These are phyloP conservation scores for Fragum whitleyi DNA, from an alignment of 2,888 invertebrate species.

Conservation along the genomic window DNA sequence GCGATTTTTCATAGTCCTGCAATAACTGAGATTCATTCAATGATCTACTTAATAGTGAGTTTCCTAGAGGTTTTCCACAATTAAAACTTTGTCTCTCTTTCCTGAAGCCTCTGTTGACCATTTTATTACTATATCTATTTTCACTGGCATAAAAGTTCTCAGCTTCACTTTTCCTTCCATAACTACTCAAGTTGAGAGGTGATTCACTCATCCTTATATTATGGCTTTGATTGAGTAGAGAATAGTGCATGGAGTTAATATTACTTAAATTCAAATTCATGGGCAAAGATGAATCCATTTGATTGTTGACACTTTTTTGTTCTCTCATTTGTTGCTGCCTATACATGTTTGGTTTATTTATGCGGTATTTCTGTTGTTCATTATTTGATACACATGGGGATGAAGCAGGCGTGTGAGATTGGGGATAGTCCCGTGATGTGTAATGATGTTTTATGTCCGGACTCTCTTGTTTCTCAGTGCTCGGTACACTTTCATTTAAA, in stretches of 20 bases:
- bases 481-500: constrained; percentile 2
- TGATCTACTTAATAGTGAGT: constrained; percentile 17
- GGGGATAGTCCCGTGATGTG: not conserved
- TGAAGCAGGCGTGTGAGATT: not conserved
- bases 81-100: not conserved
- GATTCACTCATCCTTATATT: not conserved
- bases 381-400: constrained; percentile 1
- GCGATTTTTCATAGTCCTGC: not conserved
- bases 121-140: not conserved
- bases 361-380: not conserved
- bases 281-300: not conserved
- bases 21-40: constrained; percentile 20
- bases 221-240: not conserved
- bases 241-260: not conserved
- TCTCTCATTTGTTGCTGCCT: not conserved
- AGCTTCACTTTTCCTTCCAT: not conserved
- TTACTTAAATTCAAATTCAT: constrained; percentile 5
- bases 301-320: not conserved
- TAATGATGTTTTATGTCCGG: not conserved
- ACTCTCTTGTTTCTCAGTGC: not conserved
- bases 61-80: not conserved
- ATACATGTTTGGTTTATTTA: not conserved
- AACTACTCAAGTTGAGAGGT: not conserved
- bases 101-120: not conserved
- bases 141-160: not conserved